Conservation (phyloP, 1,140 invertebrate species). For the Drosophila persimilis region DNA sequence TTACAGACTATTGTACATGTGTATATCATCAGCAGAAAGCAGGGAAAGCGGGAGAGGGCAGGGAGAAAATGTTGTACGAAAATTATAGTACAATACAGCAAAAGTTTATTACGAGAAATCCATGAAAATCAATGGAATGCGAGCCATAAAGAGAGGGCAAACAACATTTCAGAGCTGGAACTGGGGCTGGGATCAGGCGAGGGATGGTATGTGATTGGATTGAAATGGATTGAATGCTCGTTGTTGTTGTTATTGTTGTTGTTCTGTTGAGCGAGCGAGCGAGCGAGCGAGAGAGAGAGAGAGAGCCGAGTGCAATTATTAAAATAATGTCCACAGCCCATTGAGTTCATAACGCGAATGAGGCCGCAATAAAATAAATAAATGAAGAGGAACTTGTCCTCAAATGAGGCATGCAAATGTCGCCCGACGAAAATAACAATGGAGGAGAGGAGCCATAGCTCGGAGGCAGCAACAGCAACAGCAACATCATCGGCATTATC, state of each 20-base stretch:
- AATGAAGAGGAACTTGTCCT: slow-evolving; percentile 80
- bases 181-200: neutral
- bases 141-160: slow-evolving; percentile 66
- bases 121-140: slow-evolving; percentile 82
- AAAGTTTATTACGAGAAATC: slow-evolving; percentile 73
- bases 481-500: slow-evolving; percentile 30
- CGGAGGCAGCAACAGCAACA: no score
- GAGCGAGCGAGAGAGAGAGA: no score
- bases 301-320: slow-evolving; percentile 66
- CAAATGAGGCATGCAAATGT: slow-evolving; percentile 80
- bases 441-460: no score
- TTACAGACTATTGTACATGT: no score
- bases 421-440: slow-evolving; percentile 43
- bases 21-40: neutral
- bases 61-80: slow-evolving; percentile 33
- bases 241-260: slow-evolving; percentile 25
- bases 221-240: neutral
- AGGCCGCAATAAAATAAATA: slow-evolving; percentile 83
- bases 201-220: no score
- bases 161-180: neutral
- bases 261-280: no score
- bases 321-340: slow-evolving; percentile 81
- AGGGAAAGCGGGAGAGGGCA: neutral
- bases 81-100: slow-evolving; percentile 52
- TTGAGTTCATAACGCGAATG: slow-evolving; percentile 83